Base-by-base conservation (phyloP, 2,797 vertebrate species). In the Etheostoma perlongum region DNA sequence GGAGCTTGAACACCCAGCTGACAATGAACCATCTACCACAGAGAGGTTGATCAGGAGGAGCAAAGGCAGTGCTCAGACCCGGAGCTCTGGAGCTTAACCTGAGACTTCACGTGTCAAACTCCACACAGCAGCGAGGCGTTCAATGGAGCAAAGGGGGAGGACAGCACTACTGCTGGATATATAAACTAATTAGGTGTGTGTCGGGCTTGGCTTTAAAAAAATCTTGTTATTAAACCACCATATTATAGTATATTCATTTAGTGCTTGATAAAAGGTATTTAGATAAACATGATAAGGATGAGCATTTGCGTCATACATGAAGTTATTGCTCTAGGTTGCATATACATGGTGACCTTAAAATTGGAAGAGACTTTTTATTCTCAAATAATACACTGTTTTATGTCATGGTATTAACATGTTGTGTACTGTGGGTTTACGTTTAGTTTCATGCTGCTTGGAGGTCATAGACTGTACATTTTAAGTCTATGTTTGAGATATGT, bases 1-100 rank as follows among this genome's bases (percentile, higher is more conserved):
- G 91, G 91, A 91, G 86, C 92, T 87, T 91, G 91, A 93, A 92
- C 85, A 82, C 90, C 88, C 89, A 83, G 89, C 91, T 91, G 91
- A 93, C 92, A 92, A 86, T 81, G 83, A 83, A 74, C 72, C 78
- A 60, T 90, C 88, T 57, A 90, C 85, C 83, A 76, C 76, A 72
- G 88, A 88, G 83, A 74, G 79, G 83, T 75, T 85, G 87, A 88
- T 91, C 82, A 54, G 74, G 79, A 81, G 58, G 76, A 76, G 80
- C 57, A 67, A 58, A 85, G 76, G 76, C 68, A 78, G 72, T 47
- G 79, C 83, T 83, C 51, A 58, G 73, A 74, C 71, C 67, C 2
- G 27, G 63, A 81, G 88, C 83, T 76, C 64, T 64, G 64, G 68
- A 79, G 85, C 77, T 89, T 82, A 85, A 87, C 82, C 85, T 77